Evolutionary conservation across 64 coral and sea anemone species (phyloP), one percentile per base, ranked within the genome.

Genomic region (Montipora capricornis): DNA sequence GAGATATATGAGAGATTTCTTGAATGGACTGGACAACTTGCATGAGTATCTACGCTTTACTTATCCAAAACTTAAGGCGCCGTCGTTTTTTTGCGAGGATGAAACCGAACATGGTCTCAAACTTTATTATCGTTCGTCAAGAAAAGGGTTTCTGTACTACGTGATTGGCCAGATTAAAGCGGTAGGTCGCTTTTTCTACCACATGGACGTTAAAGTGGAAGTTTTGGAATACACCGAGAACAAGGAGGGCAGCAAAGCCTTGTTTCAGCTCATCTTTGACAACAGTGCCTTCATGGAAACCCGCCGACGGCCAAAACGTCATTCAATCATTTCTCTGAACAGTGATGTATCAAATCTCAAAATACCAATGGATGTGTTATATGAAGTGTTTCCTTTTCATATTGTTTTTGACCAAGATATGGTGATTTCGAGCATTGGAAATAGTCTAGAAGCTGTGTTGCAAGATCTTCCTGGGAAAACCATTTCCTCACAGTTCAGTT

Each of bases 371-470:
- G 96, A 95, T 15, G 89, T 98, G 1, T 98, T 98, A 8, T 98
- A 98, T 44, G 96, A 95, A 84, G 96, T 98, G 78, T 98, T 98
- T 66, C 96, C 96, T 12, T 98, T 98, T 89, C 96, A 98, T 48
- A 95, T 98, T 89, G 93, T 98, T 0, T 98, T 94, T 53, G 96
- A 98, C 45, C 73, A 91, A 62, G 71, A 93, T 0, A 89, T 98
- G 96, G 45, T 83, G 10, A 98, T 98, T 75, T 95, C 93, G 6
- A 98, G 93, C 24, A 91, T 88, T 47, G 96, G 96, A 0, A 90
- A 84, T 45, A 98, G 96, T 61, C 47, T 98, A 5, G 83, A 98
- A 46, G 93, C 96, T 44, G 78, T 98, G 0, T 44, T 92, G 19
- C 70, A 89, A 29, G 68, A 75, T 74, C 89, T 98, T 29, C 52